Evolutionary conservation across 2,113 vertebrate genomes (phyloP), one percentile per base, ranked within the genome.

Genomic region (Pseudolaguvia tuberculata): DNA sequence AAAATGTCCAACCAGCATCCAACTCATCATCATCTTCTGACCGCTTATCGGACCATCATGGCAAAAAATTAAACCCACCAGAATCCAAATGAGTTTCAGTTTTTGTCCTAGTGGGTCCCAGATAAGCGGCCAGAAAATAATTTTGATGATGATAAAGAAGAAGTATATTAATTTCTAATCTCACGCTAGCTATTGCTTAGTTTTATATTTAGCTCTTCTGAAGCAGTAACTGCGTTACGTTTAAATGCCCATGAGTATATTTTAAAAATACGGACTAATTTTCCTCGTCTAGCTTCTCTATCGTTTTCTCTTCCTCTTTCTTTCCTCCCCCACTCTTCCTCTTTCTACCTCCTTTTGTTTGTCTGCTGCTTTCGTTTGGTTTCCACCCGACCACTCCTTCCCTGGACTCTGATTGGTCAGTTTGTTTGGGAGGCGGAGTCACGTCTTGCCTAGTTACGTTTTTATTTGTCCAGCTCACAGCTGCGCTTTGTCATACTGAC

Each of bases 351-450:
- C 62, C 52, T 61, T 81, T 79, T 81, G 80, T 78, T 79, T 72
- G 73, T 53, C 4, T 67, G 66, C 65, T 73, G 63, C 72, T 68
- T 48, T 70, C 20, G 3, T 13, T 20, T 73, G 77, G 84, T 82
- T 86, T 84, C 89, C 87, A 82, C 87, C 89, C 87, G 86, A 86
- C 84, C 85, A n/a, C 85, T 87, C 86, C 84, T 80, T 75, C 11
- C 27, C 66, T 18, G 69, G 55, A 42, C 80, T 57, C 68, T 72
- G 79, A 8, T 85, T 89, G 90, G 91, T 76, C 76, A 57, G 8
- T 1, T n/a, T 29, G 1, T 0, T 13, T 51, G 5, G 17, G 58
- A 45, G 91, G 88, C 45, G 87, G 84, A 29, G 10, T 52, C 20
- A 27, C 0, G 1, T 5, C 45, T 14, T 68, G 55, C 68, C 48